Evolutionary conservation across 2,113 vertebrate genomes (phyloP), one percentile per base, ranked within the genome.

Genomic region (Romanogobio albipinnatus): DNA sequence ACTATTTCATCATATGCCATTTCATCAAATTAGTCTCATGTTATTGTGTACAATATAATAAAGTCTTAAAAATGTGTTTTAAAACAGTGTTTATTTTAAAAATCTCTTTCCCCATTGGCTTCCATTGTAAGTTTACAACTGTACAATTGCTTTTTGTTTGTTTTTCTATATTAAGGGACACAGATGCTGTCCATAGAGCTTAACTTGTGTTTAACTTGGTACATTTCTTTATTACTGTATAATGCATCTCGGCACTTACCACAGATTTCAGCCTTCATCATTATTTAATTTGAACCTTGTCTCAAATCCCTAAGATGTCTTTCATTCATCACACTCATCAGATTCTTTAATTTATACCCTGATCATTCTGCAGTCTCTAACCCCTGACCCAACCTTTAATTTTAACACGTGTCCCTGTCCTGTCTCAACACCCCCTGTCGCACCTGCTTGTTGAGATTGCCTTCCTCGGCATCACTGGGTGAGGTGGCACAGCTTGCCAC

Each of bases 401-500:
- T 62, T 43, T 26, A 43, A 61, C 77, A 64, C 14, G 47, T 80
- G 58, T 64, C 58, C 76, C 76, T 62, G 7, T 61, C 77, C 58
- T 43, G 39, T 80, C 39, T 47, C 59, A 10, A 66, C 61, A 76
- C 58, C 61, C 70, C 64, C 81, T 22, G 62, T 83, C 96, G 94
- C 94, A 99, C 97, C 97, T 97, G 97, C 93, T 95, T 96, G 89
- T 92, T 95, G 22, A 94, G 90, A 85, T 94, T 93, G 49, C 92
- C 92, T 84, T 97, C 96, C 9, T 92, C 95, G 33, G 90, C 94
- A 9, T 96, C 94, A 0, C 91, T 94, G 29, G 97, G 97, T 0
- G 98, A 98, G 1, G 94, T 93, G 33, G 96, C 96, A 85, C 96
- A 95, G 92, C 97, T 99, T 83, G 95, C 90, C 1, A 95, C 92